Evolutionary conservation across 2,888 invertebrate genomes (phyloP).

Genomic region (Agrotis clavis): DNA sequence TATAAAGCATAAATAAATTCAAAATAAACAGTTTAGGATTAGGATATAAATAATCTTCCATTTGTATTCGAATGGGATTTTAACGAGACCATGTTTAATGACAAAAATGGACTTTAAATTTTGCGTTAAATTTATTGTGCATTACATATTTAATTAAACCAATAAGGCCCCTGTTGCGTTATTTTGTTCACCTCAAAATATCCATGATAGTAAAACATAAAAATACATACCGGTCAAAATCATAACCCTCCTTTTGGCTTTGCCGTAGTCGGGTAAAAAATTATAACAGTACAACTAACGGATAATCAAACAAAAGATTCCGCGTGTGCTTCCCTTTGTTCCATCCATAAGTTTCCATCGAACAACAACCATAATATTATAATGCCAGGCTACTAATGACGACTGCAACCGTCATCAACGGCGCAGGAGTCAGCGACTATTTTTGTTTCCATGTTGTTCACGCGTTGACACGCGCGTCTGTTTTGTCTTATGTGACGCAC

Average conservation of each 20-base stretch:
- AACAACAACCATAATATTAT: neutral
- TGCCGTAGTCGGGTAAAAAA: no score
- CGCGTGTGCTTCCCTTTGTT: constrained; percentile 1
- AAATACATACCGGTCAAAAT: no score
- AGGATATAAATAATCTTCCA: no score
- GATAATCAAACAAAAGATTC: neutral
- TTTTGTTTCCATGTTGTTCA: constrained; percentile 50
- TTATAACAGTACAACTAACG: neutral
- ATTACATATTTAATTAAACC: neutral
- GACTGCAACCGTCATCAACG: constrained; percentile 41
- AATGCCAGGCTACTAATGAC: constrained; percentile 51
- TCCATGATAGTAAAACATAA: neutral
- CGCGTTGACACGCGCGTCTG: constrained; percentile 51
- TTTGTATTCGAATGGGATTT: neutral
- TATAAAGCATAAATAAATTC: neutral
- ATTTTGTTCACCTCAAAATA: neutral
- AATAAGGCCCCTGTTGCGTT: neutral
- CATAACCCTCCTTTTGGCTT: no score
- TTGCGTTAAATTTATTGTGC: neutral
- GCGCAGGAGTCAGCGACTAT: constrained; percentile 32
- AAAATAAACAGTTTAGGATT: neutral
- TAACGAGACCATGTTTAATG: neutral
- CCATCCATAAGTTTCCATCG: constrained; percentile 35
- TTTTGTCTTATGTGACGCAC: constrained; percentile 45
- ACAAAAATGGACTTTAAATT: neutral